Evolutionary conservation across 2,888 invertebrate genomes (phyloP).

Genomic region (Ectemnius cavifrons): DNA sequence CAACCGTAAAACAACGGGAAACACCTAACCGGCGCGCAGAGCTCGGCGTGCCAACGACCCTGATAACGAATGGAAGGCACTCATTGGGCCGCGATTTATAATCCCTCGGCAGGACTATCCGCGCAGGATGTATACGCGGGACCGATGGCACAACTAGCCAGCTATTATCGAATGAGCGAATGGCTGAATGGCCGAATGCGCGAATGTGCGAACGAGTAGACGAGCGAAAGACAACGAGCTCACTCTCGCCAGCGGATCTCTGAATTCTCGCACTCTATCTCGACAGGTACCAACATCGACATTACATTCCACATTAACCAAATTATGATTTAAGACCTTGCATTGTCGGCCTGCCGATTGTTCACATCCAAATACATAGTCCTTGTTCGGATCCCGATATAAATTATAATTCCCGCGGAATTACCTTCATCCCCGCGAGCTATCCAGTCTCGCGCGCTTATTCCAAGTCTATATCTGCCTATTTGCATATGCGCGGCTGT

Average conservation of each 20-base stretch:
- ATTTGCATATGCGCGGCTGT: no score
- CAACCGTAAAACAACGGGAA: constrained; percentile 50
- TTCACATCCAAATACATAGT: constrained; percentile 71
- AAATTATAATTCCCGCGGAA: constrained; percentile 74
- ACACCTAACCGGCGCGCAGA: constrained; percentile 53
- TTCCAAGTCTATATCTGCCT: no score
- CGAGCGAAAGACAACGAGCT: constrained; percentile 12
- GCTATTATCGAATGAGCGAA: not conserved
- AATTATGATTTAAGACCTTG: constrained; percentile 77
- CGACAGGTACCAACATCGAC: constrained; percentile 65
- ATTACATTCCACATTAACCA: constrained; percentile 77
- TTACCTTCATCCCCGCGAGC: constrained; percentile 68
- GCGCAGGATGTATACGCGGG: constrained; percentile 5
- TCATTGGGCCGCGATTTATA: constrained; percentile 76
- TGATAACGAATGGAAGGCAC: constrained; percentile 75
- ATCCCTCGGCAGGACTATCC: constrained; percentile 64
- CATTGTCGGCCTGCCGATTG: constrained; percentile 74
- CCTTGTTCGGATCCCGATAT: constrained; percentile 68
- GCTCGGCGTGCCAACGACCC: constrained; percentile 66
- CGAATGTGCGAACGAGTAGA: constrained; percentile 49
- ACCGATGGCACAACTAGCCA: not conserved
- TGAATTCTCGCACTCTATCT: constrained; percentile 3
- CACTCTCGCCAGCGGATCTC: no score
- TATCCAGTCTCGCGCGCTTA: not conserved
- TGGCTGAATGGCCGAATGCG: not conserved